phyloP scores from a whole-genome alignment of 1,140 invertebrate genomes.

The Monomorium pharaonis region DNA sequence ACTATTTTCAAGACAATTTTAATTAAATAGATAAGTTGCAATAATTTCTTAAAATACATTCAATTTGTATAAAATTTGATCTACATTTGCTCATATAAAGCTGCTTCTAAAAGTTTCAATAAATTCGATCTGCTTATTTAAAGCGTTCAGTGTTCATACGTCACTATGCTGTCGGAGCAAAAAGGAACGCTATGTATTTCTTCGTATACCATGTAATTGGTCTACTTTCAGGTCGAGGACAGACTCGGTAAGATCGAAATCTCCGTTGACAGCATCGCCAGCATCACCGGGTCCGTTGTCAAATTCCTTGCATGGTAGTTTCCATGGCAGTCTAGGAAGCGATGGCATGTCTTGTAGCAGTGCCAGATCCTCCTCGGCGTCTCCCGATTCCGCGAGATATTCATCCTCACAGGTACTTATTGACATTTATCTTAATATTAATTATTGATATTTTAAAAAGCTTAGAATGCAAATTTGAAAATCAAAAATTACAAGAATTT shows the following conservation, averaged over 20 bases:
- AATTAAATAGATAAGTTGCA: not conserved
- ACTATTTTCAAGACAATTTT: not conserved
- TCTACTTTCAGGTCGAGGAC: conserved; percentile 82
- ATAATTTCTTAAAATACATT: conserved; percentile 11
- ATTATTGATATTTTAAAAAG: not conserved
- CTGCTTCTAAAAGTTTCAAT: conserved; percentile 18
- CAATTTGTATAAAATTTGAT: not conserved
- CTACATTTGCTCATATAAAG: not conserved
- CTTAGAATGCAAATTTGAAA: not conserved
- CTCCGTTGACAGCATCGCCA: conserved; percentile 82
- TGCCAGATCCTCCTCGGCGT: conserved; percentile 83
- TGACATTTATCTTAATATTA: not conserved
- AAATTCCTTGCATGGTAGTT: conserved; percentile 83
- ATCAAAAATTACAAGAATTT: not conserved
- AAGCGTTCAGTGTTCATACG: conserved; percentile 14
- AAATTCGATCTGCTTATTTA: conserved; percentile 36
- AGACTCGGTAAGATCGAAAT: conserved; percentile 83
- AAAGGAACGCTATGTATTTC: conserved; percentile 33
- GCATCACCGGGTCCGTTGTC: conserved; percentile 83
- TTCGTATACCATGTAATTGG: conserved; percentile 50
- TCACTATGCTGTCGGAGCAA: conserved; percentile 35
- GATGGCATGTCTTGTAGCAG: conserved; percentile 85
- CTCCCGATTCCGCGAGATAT: conserved; percentile 83
- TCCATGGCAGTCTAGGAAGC: conserved; percentile 84
- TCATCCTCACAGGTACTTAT: conserved; percentile 83